Conservation (phyloP, 2,797 vertebrate species). For the Vespertilio murinus region DNA sequence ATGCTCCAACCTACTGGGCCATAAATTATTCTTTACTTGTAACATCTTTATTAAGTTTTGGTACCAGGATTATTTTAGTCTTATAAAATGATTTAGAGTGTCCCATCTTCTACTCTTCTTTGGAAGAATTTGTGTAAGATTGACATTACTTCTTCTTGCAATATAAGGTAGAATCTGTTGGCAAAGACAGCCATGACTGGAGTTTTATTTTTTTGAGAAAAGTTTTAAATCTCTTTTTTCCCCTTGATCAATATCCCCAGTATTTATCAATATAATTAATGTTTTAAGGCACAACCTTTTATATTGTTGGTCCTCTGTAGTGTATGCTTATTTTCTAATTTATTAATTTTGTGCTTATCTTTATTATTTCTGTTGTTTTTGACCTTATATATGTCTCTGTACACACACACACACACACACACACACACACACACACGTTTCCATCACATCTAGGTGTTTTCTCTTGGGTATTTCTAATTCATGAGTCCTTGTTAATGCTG, state of each 20-base stretch:
- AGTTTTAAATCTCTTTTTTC: neutral
- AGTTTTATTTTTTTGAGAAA: neutral
- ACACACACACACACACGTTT: neutral
- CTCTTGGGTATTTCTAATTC: neutral
- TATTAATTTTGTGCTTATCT: neutral
- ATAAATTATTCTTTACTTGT: neutral
- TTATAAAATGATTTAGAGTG: neutral
- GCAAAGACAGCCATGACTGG: too few species aligned
- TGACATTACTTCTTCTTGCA: neutral
- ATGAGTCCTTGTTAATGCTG: neutral
- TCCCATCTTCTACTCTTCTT: neutral
- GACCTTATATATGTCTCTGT: neutral
- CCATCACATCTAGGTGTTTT: neutral
- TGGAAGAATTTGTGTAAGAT: neutral
- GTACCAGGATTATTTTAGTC: neutral
- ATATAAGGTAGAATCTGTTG: neutral
- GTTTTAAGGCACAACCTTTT: neutral
- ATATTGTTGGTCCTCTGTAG: neutral
- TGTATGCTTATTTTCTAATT: neutral
- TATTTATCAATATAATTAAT: neutral
- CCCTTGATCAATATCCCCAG: neutral
- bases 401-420: neutral
- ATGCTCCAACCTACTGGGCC: neutral
- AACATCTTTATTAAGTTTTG: neutral
- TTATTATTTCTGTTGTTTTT: neutral